A percentile compares a stretch with the other conserved stretches of the same genome.
These are phyloP conservation scores for Carterocephalus palaemon DNA, from an alignment of 2,888 invertebrate species.

Conservation along the genomic window DNA sequence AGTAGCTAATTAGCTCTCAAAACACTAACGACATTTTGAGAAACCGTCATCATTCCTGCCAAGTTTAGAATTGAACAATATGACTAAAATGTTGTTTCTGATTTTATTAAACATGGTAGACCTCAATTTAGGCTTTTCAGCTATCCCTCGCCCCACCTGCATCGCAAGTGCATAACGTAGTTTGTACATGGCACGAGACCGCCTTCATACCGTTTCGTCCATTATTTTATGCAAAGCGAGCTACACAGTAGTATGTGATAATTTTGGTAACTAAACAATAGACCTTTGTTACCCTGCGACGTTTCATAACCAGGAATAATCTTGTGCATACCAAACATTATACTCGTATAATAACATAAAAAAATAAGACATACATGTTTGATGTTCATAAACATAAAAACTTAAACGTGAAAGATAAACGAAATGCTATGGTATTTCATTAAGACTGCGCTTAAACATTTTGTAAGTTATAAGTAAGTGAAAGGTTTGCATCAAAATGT, in stretches of 20 bases:
- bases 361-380: constrained; percentile 32
- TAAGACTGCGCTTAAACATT: too few relatives aligned
- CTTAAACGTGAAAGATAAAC: too few relatives aligned
- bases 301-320: constrained; percentile 30
- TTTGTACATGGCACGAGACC: constrained; percentile 40
- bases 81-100: too few relatives aligned
- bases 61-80: constrained; percentile 41
- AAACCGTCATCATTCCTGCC: constrained; percentile 28
- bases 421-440: too few relatives aligned
- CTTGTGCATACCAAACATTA: too few relatives aligned
- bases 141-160: constrained; percentile 41
- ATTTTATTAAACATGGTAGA: constrained; percentile 48
- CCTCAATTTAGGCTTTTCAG: constrained; percentile 47
- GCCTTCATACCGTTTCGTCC: constrained; percentile 44
- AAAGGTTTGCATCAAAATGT: too few relatives aligned
- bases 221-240: constrained; percentile 69
- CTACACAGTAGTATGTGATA: constrained; percentile 51
- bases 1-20: too few relatives aligned
- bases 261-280: constrained; percentile 61
- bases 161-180: constrained; percentile 61
- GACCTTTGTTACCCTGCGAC: constrained; percentile 46
- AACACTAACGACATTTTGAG: too few relatives aligned
- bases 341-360: constrained; percentile 28
- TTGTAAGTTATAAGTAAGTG: too few relatives aligned
- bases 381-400: too few relatives aligned